These are phyloP conservation scores for Drosophila leontia DNA, from an alignment of 1,140 invertebrate species.

Conservation along the genomic window DNA sequence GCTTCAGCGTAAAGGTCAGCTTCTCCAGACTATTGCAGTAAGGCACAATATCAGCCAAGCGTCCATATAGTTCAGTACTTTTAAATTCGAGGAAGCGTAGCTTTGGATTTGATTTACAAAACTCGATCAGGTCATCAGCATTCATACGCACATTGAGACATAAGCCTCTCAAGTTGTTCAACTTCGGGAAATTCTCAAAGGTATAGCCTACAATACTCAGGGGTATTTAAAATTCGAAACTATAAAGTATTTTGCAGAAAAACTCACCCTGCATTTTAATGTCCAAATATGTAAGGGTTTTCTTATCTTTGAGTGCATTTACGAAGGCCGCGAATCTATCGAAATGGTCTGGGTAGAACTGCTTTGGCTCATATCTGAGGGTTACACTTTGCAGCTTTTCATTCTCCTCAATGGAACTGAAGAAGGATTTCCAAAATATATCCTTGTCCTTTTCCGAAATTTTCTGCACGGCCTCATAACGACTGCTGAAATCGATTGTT, in stretches of 20 bases:
- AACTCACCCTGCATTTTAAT: neutral
- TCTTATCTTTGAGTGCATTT: neutral
- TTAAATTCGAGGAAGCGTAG: neutral
- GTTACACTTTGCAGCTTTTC: neutral
- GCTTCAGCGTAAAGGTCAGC: neutral
- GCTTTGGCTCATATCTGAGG: neutral
- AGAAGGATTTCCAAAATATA: conserved; percentile 1
- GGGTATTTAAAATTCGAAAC: neutral
- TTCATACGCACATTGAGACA: neutral
- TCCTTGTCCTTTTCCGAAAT: neutral
- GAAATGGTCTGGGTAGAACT: neutral
- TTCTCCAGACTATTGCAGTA: neutral
- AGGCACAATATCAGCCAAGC: conserved; percentile 4
- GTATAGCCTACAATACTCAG: neutral
- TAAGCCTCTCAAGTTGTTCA: neutral
- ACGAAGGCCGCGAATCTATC: neutral
- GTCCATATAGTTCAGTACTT: neutral
- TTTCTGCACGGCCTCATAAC: neutral
- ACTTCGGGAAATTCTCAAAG: neutral
- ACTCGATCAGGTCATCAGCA: neutral
- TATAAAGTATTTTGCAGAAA: neutral
- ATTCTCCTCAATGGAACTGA: neutral
- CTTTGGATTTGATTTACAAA: conserved; percentile 1
- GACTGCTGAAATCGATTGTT: neutral
- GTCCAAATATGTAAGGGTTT: neutral